These are phyloP conservation scores for Euclidia mi DNA, from an alignment of 2,888 invertebrate genomes.

Conservation along the genomic window DNA sequence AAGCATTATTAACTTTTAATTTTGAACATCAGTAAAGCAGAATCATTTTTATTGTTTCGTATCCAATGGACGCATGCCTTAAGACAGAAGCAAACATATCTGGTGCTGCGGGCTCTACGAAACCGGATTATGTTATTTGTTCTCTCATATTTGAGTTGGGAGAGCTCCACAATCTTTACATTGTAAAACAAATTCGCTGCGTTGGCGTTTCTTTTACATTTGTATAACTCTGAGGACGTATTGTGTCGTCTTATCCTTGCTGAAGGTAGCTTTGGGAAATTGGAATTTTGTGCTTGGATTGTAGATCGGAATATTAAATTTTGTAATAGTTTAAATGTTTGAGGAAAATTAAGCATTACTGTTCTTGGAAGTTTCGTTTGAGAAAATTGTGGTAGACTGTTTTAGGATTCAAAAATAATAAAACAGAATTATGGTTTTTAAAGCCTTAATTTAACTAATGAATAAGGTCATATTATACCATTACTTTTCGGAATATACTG, in stretches of 20 bases:
- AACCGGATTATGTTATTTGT: conserved; percentile 57
- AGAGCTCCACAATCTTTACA: conserved; percentile 48
- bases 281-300: not conserved
- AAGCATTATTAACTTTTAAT: too few relatives aligned
- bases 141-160: conserved; percentile 54
- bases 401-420: too few relatives aligned
- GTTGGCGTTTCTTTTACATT: conserved; percentile 40
- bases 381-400: too few relatives aligned
- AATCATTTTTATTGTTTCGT: too few relatives aligned
- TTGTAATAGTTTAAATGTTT: too few relatives aligned
- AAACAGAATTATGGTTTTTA: too few relatives aligned
- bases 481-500: too few relatives aligned
- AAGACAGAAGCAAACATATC: conserved; percentile 18
- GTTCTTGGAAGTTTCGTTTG: too few relatives aligned
- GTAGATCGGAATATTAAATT: not conserved
- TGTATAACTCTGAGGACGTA: conserved; percentile 7
- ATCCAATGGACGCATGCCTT: conserved; percentile 8
- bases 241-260: conserved; percentile 1
- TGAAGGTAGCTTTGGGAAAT: not conserved
- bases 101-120: conserved; percentile 17
- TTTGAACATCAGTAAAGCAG: too few relatives aligned
- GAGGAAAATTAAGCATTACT: too few relatives aligned
- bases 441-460: too few relatives aligned
- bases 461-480: too few relatives aligned
- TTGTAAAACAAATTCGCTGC: conserved; percentile 41